Base-by-base conservation (phyloP, 2,797 vertebrate species). In the Semaprochilodus insignis region DNA sequence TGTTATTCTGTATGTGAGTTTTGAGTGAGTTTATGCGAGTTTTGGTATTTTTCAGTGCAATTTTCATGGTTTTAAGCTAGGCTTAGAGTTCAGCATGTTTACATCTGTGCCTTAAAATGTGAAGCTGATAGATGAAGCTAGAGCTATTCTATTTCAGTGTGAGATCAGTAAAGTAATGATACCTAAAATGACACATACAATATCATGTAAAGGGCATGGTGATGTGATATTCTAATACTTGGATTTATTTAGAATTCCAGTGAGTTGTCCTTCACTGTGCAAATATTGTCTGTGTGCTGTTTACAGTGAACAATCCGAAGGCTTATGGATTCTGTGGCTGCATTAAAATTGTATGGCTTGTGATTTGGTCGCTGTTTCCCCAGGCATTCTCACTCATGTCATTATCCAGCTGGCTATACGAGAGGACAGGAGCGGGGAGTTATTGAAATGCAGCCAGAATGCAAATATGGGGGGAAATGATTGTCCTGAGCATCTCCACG, bases 371-470 rank as follows among this genome's bases (percentile, higher is more conserved):
- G 27, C 54, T 78, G 74, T 87, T 85, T 88, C 88, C 89, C 85
- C 79, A 80, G 88, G 91, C 88, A 85, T 80, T 86, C 87, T 81
- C 79, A 82, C 81, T 75, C 55, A 72, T 86, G 79, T 91, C 85
- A 87, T 82, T 86, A 83, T 89, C 91, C 90, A 91, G 90, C 87
- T 91, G 89, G 88, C 63, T 85, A 83, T 83, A 74, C 77, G 82
- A 60, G 77, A 76, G 62, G 19, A 77, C 40, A 62, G 81, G 80
- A 81, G 55, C 62, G 85, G 73, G 80, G 36, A 74, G 76, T 62
- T 48, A 85, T 65, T 85, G 80, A 86, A 88, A 90, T 82, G 25
- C 70, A 86, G 62, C 78, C 74, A 85, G 52, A 88, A 82, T 87
- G 88, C 88, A 91, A 91, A 91, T 91, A 90, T 86, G 66, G 77